phyloP scores from a whole-genome alignment of 2,797 vertebrate genomes.

The Dallia pectoralis region DNA sequence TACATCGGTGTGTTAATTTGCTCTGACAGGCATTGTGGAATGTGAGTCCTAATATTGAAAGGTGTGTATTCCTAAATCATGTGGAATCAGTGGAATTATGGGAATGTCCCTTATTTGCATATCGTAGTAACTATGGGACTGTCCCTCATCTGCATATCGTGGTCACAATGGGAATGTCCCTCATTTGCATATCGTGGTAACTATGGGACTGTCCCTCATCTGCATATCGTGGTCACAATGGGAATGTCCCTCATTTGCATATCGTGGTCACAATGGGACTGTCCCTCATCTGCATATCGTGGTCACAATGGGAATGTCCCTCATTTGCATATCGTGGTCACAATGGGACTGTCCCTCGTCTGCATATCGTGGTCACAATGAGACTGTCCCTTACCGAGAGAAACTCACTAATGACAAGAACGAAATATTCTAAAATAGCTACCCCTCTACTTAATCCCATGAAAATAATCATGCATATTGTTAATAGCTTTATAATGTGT shows the following conservation, averaged over 20 bases:
- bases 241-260: neutral
- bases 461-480: slow-evolving; percentile 43
- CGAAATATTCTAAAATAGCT: slow-evolving; percentile 21
- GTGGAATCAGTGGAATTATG: too few relatives aligned
- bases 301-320: too few relatives aligned
- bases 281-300: neutral
- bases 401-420: neutral
- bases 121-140: neutral
- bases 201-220: neutral
- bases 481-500: slow-evolving; percentile 33
- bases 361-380: neutral
- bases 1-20: too few relatives aligned
- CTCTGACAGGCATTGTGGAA: too few relatives aligned
- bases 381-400: neutral
- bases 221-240: neutral
- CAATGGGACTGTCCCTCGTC: neutral
- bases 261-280: neutral
- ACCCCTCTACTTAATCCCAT: slow-evolving; percentile 37
- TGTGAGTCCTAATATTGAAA: too few relatives aligned
- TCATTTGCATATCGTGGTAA: neutral
- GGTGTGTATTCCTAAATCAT: too few relatives aligned
- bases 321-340: neutral
- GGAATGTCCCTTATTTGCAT: too few relatives aligned
- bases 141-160: neutral
- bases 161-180: too few relatives aligned